Conservation (phyloP, 2,797 vertebrate species). For the Halcyon chelicuti region DNA sequence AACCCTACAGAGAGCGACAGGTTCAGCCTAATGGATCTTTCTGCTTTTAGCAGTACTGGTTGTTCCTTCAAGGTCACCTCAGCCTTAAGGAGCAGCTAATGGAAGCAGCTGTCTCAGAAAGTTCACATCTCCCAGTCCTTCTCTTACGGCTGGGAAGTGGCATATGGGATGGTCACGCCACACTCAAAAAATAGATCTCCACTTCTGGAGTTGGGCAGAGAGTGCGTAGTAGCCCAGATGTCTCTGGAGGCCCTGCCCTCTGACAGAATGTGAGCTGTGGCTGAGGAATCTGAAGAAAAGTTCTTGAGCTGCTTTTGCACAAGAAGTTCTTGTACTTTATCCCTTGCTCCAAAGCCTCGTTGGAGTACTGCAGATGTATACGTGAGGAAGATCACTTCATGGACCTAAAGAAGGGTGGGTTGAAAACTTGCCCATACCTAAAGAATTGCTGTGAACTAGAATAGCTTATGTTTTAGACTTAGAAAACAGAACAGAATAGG, state of each 20-base stretch:
- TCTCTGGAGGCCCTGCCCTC: neutral
- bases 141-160: neutral
- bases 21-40: neutral
- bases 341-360: neutral
- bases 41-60: neutral
- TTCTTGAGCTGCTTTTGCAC: neutral
- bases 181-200: neutral
- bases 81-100: neutral
- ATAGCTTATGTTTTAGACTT: neutral
- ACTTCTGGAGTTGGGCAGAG: neutral
- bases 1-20: neutral
- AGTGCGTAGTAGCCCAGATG: neutral
- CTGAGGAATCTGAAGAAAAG: neutral
- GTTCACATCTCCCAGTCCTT: neutral
- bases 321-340: neutral
- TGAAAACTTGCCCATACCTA: neutral
- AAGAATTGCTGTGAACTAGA: neutral
- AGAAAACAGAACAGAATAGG: neutral
- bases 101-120: neutral
- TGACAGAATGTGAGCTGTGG: neutral
- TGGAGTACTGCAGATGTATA: neutral
- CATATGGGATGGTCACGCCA: neutral
- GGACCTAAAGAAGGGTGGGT: neutral
- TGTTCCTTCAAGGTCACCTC: neutral
- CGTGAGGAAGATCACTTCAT: neutral